Evolutionary conservation across 2,797 vertebrate genomes (phyloP), one percentile per base, ranked within the genome.

Genomic region (Clarias pachynema): DNA sequence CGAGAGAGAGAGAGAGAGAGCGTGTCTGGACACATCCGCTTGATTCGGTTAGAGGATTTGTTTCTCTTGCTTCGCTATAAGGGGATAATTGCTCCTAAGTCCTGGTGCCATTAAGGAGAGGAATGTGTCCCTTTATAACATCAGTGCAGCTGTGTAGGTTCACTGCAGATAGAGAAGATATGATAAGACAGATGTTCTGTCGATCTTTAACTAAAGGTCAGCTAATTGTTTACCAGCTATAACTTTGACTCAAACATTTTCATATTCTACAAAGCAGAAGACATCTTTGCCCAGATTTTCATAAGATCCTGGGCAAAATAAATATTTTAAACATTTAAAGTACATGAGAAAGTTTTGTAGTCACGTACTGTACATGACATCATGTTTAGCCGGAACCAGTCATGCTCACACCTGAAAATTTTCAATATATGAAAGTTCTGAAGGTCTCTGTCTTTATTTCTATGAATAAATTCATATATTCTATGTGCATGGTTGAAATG

Each of bases 21-120:
- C 86, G 29, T 73, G 85, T 87, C 75, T 63, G 77, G 70, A 83
- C 89, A 86, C 77, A 77, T 89, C 73, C 20, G 40, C 31, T n/a
- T 24, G 60, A 83, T 83, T 88, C 70, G 57, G 34, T 40, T 79
- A 59, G 78, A 56, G 79, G 85, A 84, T 87, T 86, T 86, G 88
- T 83, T 81, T 16, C 65, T 69, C 44, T 85, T 29, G 40, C 72
- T 87, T 73, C 81, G 79, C 86, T 75, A 79, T 86, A 75, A 88
- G 66, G 18, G 75, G 84, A 86, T 89, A 86, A 90, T 79, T 88
- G 66, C 83, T 72, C 84, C 81, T 89, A 86, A 90, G 79, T 59
- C 82, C 86, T 66, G n/a, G 37, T 37, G 57, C 87, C 84, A 63
- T 86, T 88, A 79, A 86, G 44, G 63, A 56, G 65, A 86, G 77